Percentiles rank a stretch among this genome's conserved stretches.
Conservation (phyloP, 1,140 invertebrate genomes). For the Plutomurus gul region DNA sequence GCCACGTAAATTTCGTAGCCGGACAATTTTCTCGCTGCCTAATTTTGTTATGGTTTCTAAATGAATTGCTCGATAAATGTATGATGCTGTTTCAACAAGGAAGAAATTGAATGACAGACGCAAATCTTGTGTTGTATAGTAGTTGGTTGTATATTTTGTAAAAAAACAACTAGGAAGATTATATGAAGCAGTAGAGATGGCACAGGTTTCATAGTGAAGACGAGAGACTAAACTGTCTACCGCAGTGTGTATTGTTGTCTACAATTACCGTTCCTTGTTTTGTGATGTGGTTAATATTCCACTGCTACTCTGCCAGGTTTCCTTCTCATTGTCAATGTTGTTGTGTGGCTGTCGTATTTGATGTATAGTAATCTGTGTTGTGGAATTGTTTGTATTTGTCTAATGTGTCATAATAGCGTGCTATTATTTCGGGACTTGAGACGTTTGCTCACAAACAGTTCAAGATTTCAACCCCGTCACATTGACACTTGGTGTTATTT, state of each 20-base stretch:
- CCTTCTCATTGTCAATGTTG: background rate
- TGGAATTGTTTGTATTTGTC: no score
- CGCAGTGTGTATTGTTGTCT: background rate
- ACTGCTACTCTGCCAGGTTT: background rate
- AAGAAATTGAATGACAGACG: background rate
- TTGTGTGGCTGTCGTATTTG: background rate
- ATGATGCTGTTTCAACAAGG: background rate
- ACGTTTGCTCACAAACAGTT: no score
- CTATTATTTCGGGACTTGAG: background rate
- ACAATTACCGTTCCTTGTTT: background rate
- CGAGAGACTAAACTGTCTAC: no score
- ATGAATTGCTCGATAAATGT: background rate
- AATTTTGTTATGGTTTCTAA: slow-evolving; percentile 3
- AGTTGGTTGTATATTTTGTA: no score
- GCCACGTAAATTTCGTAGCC: no score
- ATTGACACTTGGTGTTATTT: no score
- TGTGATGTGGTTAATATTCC: background rate
- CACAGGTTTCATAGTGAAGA: no score
- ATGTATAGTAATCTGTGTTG: background rate
- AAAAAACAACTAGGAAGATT: no score
- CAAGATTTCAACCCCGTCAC: no score
- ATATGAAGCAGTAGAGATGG: no score
- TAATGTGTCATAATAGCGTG: background rate
- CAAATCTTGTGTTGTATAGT: background rate
- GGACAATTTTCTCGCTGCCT: background rate